Evolutionary conservation across 2,888 invertebrate species (phyloP), one percentile per base, ranked within the genome.

Genomic region (Ctenicera cuprea): DNA sequence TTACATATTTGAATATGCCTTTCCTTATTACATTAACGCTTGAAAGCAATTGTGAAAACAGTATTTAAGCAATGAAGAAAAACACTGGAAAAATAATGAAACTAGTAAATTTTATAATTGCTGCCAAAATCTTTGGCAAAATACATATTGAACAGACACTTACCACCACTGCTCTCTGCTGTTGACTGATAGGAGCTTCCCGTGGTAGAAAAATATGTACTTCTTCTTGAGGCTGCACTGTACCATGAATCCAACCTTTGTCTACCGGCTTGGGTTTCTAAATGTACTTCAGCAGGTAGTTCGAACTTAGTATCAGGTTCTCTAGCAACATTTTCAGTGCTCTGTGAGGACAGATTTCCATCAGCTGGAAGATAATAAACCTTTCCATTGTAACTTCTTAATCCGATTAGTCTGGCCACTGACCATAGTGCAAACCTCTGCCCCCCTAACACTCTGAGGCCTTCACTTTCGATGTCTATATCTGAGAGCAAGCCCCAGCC

Each of bases 401-500:
- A 88, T 82, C 95, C 93, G 78, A 97, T 92, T 75, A 97, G 89
- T 77, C 97, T 90, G 18, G 95, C 95, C 18, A 98, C 85, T 52
- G 96, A 95, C 94, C 97, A 97, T 3, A 98, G 87, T 1, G 95
- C 94, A 86, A 99, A 99, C 76, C 99, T 90, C 80, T 95, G 95
- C 54, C 94, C 95, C n/a, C 99, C 99, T 74, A 99, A 91, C 3
- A 93, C 91, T 65, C 99, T 91, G 74, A 97, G 90, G 79, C 95
- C 91, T 88, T 99, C 99, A 86, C 98, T 99, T 89, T 99, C 99
- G 79, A 98, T 98, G 87, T 99, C 98, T 81, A 99, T 96, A 86
- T 99, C 99, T 0, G 98, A 95, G 78, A 99, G 90, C 16, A 99
- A 88, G 5, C 99, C 99, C 98, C 98, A 99, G 62, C 97, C 97